These are phyloP conservation scores for Loripinus fragilis DNA, from an alignment of 2,888 invertebrate genomes.

Conservation along the genomic window DNA sequence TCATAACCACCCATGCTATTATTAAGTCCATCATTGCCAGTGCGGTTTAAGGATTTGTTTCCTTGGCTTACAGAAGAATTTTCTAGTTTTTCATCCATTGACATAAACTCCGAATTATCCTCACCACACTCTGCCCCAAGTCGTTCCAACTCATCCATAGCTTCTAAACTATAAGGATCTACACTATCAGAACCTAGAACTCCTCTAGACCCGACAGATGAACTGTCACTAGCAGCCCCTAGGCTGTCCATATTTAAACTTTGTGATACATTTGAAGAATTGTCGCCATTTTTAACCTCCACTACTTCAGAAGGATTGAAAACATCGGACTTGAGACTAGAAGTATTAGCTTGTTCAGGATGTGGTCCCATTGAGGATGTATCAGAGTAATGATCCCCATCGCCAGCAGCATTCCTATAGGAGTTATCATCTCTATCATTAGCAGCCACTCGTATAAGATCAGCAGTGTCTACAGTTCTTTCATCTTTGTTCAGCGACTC, in stretches of 20 bases:
- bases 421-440: not conserved
- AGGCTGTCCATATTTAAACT: not conserved
- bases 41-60: constrained; percentile 7
- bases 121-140: constrained; percentile 66
- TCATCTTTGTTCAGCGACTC: not conserved
- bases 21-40: constrained; percentile 35
- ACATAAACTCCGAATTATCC: constrained; percentile 58
- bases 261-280: not conserved
- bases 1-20: constrained; percentile 29
- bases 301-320: not conserved
- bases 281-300: not conserved
- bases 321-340: not conserved
- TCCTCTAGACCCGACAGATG: constrained; percentile 41
- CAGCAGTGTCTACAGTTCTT: constrained; percentile 1
- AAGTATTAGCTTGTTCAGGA: not conserved
- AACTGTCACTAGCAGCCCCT: constrained; percentile 40
- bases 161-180: constrained; percentile 78
- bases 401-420: not conserved
- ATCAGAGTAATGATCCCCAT: not conserved
- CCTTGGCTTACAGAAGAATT: constrained; percentile 19
- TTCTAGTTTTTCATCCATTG: constrained; percentile 41
- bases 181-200: constrained; percentile 51
- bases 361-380: not conserved
- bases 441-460: not conserved
- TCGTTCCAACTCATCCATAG: constrained; percentile 81